Base-by-base conservation (phyloP, 53 echinoderm and acorn worm genomes). In the Henricia sp. region DNA sequence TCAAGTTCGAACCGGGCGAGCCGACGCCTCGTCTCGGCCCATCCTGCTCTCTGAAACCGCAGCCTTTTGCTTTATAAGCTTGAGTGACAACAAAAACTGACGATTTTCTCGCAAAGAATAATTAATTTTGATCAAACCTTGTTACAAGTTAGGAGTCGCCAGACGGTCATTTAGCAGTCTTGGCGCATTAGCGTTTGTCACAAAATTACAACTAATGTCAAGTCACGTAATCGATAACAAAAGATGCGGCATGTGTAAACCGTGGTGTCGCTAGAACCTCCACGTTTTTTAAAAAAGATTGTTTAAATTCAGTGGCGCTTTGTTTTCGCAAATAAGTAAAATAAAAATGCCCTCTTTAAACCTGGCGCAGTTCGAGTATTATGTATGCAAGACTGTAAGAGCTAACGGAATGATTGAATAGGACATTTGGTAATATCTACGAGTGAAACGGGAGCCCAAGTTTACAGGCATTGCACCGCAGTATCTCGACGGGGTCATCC, bases 381-480 rank as follows among this genome's bases (percentile, higher is more conserved):
- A 28, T 42, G 40, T 17, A 63, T 64, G 80, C 51, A 42, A 80
- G 29, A 46, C 64, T 48, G 63, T 62, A 80, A 80, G 51, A 3
- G 24, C 64, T 16, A 13, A 3, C 35, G 20, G 21, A 41, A 43
- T 63, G 27, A 80, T 80, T 64, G 30, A 23, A 46, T 40, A 43
- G 51, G 80, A 80, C 80, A 63, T 48, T 62, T 24, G 56, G 64
- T 30, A 30, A 80, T 46, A 63, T 29, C 60, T 50, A 42, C 34
- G 51, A 44, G n/a, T 44, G 80, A 80, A 80, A 80, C 32, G 4
- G 21, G 80, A 80, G 20, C 48, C 80, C 65, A 14, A 80, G 63
- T 80, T 80, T 80, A 80, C 57, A 64, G 80, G 20, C 63, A 34
- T 10, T 27, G 50, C 64, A 19, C 80, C 37, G 80, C 62, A 63